phyloP scores from a whole-genome alignment of 37 sponge, comb jelly and placozoan genomes.

The Halichondria panicea region DNA sequence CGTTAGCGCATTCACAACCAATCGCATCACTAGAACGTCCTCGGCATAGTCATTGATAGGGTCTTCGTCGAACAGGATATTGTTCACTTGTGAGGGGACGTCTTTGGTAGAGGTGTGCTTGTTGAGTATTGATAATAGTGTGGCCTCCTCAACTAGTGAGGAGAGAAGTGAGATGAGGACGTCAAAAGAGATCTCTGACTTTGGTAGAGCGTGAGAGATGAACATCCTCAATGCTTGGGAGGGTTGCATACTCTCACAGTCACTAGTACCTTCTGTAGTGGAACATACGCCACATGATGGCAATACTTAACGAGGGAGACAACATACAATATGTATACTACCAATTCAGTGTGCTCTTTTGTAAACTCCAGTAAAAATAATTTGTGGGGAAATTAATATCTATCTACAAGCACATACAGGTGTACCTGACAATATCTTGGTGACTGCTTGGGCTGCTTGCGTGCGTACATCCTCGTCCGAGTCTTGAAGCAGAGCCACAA shows the following conservation, averaged over 20 bases:
- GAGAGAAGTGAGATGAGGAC: constrained; percentile 21
- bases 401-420: neutral
- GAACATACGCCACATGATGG: neutral
- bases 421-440: constrained; percentile 1
- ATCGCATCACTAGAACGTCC: constrained; percentile 19
- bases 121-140: neutral
- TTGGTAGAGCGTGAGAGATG: neutral
- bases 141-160: neutral
- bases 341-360: no score
- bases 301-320: neutral
- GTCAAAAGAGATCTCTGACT: neutral
- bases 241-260: neutral
- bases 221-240: constrained; percentile 19
- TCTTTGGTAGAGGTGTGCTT: neutral
- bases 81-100: neutral
- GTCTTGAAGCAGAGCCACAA: constrained; percentile 44
- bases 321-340: neutral
- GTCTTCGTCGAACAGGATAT: constrained; percentile 66
- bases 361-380: no score
- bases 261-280: no score
- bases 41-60: constrained; percentile 60
- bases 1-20: no score
- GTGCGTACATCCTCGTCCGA: constrained; percentile 20
- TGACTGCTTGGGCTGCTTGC: constrained; percentile 3
- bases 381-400: no score